Conservation (phyloP, 1,140 invertebrate species). For the Aphaenogaster rudis region DNA sequence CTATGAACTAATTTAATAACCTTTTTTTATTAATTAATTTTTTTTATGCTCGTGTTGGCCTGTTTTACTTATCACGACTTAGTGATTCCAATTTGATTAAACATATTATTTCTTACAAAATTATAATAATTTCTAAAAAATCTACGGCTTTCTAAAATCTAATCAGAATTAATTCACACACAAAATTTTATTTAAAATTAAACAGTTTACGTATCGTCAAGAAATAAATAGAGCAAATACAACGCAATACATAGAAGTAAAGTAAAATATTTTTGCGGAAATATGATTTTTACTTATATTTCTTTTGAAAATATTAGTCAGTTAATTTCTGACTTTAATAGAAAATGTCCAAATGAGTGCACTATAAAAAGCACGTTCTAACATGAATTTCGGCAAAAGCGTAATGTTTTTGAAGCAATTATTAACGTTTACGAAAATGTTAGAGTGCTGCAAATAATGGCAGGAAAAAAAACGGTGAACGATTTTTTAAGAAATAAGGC, state of each 20-base stretch:
- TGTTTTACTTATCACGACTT: too few relatives aligned
- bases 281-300: neutral
- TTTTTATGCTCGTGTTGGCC: too few relatives aligned
- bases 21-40: too few relatives aligned
- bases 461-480: neutral
- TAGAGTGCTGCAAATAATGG: neutral
- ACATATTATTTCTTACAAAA: neutral
- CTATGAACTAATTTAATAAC: too few relatives aligned
- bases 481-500: neutral
- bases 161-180: neutral
- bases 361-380: neutral
- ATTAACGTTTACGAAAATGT: neutral
- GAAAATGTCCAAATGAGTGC: neutral
- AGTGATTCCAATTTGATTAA: too few relatives aligned
- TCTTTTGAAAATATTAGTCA: neutral
- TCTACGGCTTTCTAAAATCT: neutral
- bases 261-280: neutral
- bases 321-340: constrained; percentile 11
- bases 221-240: neutral
- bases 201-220: neutral
- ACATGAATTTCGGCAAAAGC: neutral
- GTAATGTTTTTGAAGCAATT: constrained; percentile 15
- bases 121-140: neutral
- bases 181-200: neutral
- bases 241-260: neutral